These are phyloP conservation scores for Harlomillsia oculata DNA, from an alignment of 1,140 invertebrate genomes.

Conservation along the genomic window DNA sequence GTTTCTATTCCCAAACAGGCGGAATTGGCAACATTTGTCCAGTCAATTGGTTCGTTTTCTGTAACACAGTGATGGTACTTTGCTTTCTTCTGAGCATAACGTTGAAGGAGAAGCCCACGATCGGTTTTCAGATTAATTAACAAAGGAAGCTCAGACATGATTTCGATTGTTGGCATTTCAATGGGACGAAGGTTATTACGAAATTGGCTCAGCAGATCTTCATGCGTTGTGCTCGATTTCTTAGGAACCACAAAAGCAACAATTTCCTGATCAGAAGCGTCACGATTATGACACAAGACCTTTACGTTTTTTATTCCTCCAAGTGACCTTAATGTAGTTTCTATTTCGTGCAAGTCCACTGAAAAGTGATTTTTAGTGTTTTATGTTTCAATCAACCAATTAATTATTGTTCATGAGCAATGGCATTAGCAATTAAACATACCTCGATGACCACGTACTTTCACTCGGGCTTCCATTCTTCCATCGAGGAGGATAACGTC, in stretches of 20 bases:
- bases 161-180: slow-evolving; percentile 19
- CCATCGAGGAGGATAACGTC: slow-evolving; percentile 58
- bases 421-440: no score
- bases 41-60: no score
- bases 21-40: no score
- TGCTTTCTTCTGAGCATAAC: no score
- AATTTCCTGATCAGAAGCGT: slow-evolving; percentile 52
- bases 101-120: no score
- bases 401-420: no score
- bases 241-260: background rate
- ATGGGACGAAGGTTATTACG: slow-evolving; percentile 41
- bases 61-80: no score
- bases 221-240: slow-evolving; percentile 43
- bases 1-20: no score
- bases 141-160: slow-evolving; percentile 61
- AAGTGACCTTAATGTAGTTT: slow-evolving; percentile 51
- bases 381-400: no score
- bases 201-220: slow-evolving; percentile 55
- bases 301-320: slow-evolving; percentile 53
- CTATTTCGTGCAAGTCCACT: slow-evolving; percentile 74
- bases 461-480: slow-evolving; percentile 73
- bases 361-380: no score
- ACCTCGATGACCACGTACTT: slow-evolving; percentile 72
- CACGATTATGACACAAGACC: slow-evolving; percentile 67
- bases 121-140: slow-evolving; percentile 78